phyloP scores from a whole-genome alignment of 1,140 invertebrate species.

The Drosophila bifasciata region DNA sequence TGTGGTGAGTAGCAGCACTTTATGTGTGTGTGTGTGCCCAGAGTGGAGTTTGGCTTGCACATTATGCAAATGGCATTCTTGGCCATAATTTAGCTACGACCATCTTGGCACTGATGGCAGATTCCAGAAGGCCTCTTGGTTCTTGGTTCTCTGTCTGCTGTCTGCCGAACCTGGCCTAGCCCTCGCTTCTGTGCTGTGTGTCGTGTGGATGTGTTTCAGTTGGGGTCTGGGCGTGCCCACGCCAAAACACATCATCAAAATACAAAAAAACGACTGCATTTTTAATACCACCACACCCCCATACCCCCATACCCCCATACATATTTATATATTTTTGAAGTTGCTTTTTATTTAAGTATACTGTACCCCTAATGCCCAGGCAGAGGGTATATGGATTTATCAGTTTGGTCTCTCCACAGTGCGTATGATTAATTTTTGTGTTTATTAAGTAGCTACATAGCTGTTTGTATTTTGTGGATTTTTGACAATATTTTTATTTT shows the following conservation, averaged over 20 bases:
- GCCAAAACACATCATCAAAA: slow-evolving; percentile 4
- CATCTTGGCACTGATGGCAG: slow-evolving; percentile 35
- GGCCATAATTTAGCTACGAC: slow-evolving; percentile 13
- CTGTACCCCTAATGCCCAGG: background rate
- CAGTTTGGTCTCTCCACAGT: background rate
- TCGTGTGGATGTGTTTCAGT: slow-evolving; percentile 43
- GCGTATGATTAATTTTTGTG: slow-evolving; percentile 19
- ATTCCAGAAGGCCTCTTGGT: slow-evolving; percentile 61
- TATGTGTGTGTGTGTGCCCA: slow-evolving; percentile 7
- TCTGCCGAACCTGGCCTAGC: slow-evolving; percentile 3
- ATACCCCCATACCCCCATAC: background rate
- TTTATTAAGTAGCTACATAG: too few species aligned
- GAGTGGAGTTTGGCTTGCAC: background rate
- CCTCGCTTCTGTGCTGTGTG: background rate
- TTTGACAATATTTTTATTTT: too few species aligned
- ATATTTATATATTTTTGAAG: background rate
- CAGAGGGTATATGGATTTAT: background rate
- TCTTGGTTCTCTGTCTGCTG: slow-evolving; percentile 15
- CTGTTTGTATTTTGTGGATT: too few species aligned
- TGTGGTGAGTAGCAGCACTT: slow-evolving; percentile 26
- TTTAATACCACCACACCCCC: slow-evolving; percentile 12
- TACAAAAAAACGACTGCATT: slow-evolving; percentile 32
- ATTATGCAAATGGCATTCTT: slow-evolving; percentile 61
- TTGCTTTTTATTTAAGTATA: slow-evolving; percentile 20
- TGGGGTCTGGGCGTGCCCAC: slow-evolving; percentile 42